phyloP scores from a whole-genome alignment of 2,888 invertebrate genomes.

The Melanostoma scalare region DNA sequence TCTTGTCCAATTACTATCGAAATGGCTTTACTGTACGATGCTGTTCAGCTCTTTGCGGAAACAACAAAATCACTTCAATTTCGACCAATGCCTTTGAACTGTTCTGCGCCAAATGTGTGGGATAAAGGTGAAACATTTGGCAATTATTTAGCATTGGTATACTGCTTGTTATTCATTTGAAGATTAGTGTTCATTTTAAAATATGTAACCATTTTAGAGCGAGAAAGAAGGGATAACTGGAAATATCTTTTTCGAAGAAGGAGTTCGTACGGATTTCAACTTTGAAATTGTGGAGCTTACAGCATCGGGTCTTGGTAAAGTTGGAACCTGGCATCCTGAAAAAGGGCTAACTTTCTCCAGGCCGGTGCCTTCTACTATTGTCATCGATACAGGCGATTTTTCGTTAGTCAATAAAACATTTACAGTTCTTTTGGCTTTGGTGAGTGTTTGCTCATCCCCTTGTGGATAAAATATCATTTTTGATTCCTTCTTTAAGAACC shows the following conservation, averaged over 20 bases:
- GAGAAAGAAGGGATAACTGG: constrained; percentile 87
- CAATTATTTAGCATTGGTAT: constrained; percentile 86
- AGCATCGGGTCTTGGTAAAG: constrained; percentile 85
- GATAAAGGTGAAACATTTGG: constrained; percentile 90
- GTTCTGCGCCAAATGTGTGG: constrained; percentile 86
- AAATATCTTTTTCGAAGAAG: constrained; percentile 89
- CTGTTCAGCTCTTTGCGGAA: constrained; percentile 90
- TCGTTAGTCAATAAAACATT: constrained; percentile 89
- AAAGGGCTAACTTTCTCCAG: constrained; percentile 85
- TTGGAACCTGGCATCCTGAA: constrained; percentile 88
- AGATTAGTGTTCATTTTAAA: neutral
- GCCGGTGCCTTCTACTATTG: constrained; percentile 78
- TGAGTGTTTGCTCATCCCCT: constrained; percentile 78
- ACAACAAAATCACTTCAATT: constrained; percentile 87
- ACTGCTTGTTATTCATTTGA: neutral
- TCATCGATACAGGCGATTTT: constrained; percentile 83
- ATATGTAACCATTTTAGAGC: constrained; percentile 41
- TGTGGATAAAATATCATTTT: neutral
- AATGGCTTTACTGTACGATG: constrained; percentile 92
- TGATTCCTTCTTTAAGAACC: constrained; percentile 84
- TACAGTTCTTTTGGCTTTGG: constrained; percentile 87
- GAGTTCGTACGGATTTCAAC: constrained; percentile 87
- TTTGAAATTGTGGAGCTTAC: constrained; percentile 87
- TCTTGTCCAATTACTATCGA: constrained; percentile 83
- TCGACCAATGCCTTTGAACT: constrained; percentile 83